A percentile compares a stretch with the other conserved stretches of the same genome.
Evolutionary conservation across 2,797 vertebrate species (phyloP).

Genomic region (Apogon talboti): DNA sequence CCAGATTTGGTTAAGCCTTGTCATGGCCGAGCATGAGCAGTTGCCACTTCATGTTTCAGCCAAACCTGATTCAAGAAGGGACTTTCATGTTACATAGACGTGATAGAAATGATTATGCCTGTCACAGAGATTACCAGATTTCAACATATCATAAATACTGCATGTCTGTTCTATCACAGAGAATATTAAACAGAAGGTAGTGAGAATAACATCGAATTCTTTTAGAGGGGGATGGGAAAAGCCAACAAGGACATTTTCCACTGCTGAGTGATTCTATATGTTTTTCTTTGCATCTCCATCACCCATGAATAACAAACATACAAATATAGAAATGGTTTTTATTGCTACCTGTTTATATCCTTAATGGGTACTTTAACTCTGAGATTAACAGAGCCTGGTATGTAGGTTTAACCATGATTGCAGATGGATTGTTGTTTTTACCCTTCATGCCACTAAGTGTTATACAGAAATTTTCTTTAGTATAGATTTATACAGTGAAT

Average conservation of each 20-base stretch:
- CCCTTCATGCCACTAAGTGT: neutral
- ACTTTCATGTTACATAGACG: neutral
- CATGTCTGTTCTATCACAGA: too few species aligned
- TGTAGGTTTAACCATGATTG: neutral
- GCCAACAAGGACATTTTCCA: conserved; percentile 49
- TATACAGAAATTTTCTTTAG: neutral
- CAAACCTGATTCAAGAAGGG: conserved; percentile 6
- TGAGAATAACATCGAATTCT: neutral
- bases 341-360: conserved; percentile 39
- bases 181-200: too few species aligned
- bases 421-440: neutral
- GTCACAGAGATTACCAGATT: too few species aligned
- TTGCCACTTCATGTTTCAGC: conserved; percentile 37
- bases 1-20: conserved; percentile 47
- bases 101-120: too few species aligned
- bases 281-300: conserved; percentile 39
- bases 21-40: conserved; percentile 18
- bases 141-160: too few species aligned
- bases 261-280: conserved; percentile 40
- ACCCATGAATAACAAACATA: conserved; percentile 40
- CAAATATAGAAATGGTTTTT: conserved; percentile 52
- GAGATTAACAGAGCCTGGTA: conserved; percentile 10
- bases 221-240: conserved; percentile 28
- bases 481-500: neutral
- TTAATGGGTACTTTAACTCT: neutral